Conservation (phyloP, 1,140 invertebrate species). For the Drosophila triauraria region DNA sequence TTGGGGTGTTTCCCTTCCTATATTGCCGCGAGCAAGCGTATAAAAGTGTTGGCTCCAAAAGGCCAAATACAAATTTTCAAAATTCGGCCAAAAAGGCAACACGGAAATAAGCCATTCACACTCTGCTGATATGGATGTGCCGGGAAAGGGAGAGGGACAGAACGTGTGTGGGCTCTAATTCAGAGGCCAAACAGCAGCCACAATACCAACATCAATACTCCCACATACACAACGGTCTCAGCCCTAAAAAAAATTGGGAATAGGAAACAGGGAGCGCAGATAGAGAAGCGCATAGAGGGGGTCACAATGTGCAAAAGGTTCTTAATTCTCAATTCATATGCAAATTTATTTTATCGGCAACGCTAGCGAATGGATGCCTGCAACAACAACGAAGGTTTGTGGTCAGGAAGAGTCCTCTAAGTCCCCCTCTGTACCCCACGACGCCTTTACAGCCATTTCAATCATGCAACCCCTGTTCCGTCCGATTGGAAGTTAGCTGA, state of each 20-base stretch:
- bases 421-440: slow-evolving; percentile 12
- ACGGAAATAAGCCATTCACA: slow-evolving; percentile 78
- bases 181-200: slow-evolving; percentile 81
- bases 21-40: slow-evolving; percentile 51
- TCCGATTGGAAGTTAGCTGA: slow-evolving; percentile 10
- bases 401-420: slow-evolving; percentile 48
- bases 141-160: not conserved
- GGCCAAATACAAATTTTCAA: slow-evolving; percentile 70
- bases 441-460: slow-evolving; percentile 34
- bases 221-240: slow-evolving; percentile 18
- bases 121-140: slow-evolving; percentile 47
- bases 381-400: slow-evolving; percentile 76
- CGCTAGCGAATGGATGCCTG: slow-evolving; percentile 56
- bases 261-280: not conserved
- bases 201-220: slow-evolving; percentile 59
- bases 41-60: slow-evolving; percentile 70
- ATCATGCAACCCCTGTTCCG: slow-evolving; percentile 26
- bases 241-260: slow-evolving; percentile 24
- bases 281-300: slow-evolving; percentile 24
- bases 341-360: slow-evolving; percentile 83
- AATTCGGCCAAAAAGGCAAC: slow-evolving; percentile 67
- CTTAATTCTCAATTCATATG: slow-evolving; percentile 84
- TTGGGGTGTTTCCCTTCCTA: not conserved
- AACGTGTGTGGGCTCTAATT: slow-evolving; percentile 67
- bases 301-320: slow-evolving; percentile 80